These are phyloP conservation scores for Conomelus anceps DNA, from an alignment of 2,888 invertebrate species.

Conservation along the genomic window DNA sequence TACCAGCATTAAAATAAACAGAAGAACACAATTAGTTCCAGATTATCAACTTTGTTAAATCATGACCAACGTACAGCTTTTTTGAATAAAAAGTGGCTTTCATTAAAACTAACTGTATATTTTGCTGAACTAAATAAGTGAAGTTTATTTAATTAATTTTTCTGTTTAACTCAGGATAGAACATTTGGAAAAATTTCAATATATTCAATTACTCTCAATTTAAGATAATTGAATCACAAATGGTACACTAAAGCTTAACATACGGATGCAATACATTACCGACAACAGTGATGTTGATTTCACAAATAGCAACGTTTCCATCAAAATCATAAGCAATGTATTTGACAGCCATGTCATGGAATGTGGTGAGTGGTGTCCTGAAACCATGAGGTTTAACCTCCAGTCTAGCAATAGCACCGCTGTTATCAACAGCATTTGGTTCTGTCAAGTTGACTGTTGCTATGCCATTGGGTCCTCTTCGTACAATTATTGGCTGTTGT, in stretches of 20 bases:
- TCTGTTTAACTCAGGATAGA: neutral
- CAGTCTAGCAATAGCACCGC: conserved; percentile 85
- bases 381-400: conserved; percentile 91
- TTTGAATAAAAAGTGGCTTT: too few relatives aligned
- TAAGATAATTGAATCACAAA: too few relatives aligned
- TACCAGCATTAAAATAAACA: too few relatives aligned
- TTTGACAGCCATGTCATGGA: conserved; percentile 86
- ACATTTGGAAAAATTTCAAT: neutral
- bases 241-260: too few relatives aligned
- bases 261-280: conserved; percentile 42
- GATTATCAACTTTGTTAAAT: too few relatives aligned
- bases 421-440: conserved; percentile 91
- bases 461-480: conserved; percentile 81
- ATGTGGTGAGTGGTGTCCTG: conserved; percentile 77
- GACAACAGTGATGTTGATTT: conserved; percentile 90
- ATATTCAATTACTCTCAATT: too few relatives aligned
- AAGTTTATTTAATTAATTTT: too few relatives aligned
- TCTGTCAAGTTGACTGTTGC: conserved; percentile 88
- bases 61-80: too few relatives aligned
- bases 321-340: conserved; percentile 96
- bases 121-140: too few relatives aligned
- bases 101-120: too few relatives aligned
- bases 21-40: too few relatives aligned
- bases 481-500: conserved; percentile 82
- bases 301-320: conserved; percentile 94